Percentiles rank a stretch among this genome's conserved stretches.
These are phyloP conservation scores for Drosophila dives DNA, from an alignment of 2,888 invertebrate species.

Conservation along the genomic window DNA sequence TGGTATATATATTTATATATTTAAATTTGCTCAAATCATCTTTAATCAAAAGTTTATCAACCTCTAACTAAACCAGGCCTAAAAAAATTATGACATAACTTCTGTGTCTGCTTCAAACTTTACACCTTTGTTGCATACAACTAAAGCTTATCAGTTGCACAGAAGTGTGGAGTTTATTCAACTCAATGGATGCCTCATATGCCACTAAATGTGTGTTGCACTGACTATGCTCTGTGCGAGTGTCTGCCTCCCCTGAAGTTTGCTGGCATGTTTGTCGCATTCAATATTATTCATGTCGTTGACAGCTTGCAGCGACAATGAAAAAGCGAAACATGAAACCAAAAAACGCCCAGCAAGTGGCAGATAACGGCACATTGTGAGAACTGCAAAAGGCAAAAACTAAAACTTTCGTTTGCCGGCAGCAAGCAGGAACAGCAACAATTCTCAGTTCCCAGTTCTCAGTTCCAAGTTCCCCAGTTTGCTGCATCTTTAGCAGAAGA, in stretches of 20 bases:
- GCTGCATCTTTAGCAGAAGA: slow-evolving; percentile 27
- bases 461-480: slow-evolving; percentile 2
- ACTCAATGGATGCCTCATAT: slow-evolving; percentile 15
- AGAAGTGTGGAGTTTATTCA: slow-evolving; percentile 7
- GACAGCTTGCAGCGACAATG: slow-evolving; percentile 62
- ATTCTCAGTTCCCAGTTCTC: slow-evolving; percentile 1
- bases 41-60: neutral
- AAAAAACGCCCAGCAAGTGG: slow-evolving; percentile 60
- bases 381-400: slow-evolving; percentile 43
- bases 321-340: slow-evolving; percentile 70
- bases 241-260: neutral
- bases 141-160: neutral
- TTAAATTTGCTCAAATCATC: neutral
- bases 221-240: neutral
- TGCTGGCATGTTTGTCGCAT: slow-evolving; percentile 41
- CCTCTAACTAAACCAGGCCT: neutral
- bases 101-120: neutral
- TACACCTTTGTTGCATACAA: neutral
- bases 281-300: slow-evolving; percentile 67
- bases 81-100: neutral
- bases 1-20: neutral
- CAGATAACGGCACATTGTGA: slow-evolving; percentile 73
- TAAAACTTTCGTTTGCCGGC: slow-evolving; percentile 46
- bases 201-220: slow-evolving; percentile 18
- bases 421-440: slow-evolving; percentile 31